These are phyloP conservation scores for Damaliscus lunatus DNA, from an alignment of 2,113 vertebrate species.

Conservation along the genomic window DNA sequence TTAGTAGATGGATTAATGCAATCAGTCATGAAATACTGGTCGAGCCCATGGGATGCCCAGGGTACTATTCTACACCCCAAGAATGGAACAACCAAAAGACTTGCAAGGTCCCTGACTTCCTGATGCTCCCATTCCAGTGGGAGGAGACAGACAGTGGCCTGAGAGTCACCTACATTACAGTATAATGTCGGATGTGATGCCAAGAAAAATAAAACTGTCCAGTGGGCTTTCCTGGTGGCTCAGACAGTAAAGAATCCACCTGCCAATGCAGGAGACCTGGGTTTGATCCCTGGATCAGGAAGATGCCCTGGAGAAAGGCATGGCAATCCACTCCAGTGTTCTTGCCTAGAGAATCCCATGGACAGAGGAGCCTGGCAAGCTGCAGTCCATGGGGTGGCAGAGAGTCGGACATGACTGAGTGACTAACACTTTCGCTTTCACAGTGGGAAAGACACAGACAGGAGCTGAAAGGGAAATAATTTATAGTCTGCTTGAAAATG, in stretches of 20 bases:
- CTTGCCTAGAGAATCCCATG: not conserved
- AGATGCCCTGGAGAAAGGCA: not conserved
- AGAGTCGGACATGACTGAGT: not conserved
- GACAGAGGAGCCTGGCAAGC: not conserved
- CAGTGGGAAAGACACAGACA: not conserved
- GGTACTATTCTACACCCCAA: rapidly evolving
- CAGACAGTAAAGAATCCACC: not conserved
- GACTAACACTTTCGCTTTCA: not conserved
- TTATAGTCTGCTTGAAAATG: not conserved
- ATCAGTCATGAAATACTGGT: rapidly evolving
- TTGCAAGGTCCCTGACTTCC: too few relatives aligned
- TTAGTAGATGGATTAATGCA: not conserved
- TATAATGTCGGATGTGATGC: rapidly evolving
- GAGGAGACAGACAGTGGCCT: not conserved
- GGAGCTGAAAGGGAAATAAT: not conserved
- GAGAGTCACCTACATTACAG: rapidly evolving
- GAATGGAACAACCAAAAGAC: not conserved
- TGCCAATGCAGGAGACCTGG: not conserved
- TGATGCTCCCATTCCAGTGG: rapidly evolving
- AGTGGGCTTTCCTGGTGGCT: not conserved
- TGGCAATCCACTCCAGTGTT: not conserved
- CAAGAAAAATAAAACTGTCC: not conserved
- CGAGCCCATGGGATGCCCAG: not conserved
- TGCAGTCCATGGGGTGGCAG: not conserved
- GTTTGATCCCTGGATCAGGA: not conserved